Evolutionary conservation across 2,797 vertebrate species (phyloP), one percentile per base, ranked within the genome.

Genomic region (Lutjanus argentimaculatus): DNA sequence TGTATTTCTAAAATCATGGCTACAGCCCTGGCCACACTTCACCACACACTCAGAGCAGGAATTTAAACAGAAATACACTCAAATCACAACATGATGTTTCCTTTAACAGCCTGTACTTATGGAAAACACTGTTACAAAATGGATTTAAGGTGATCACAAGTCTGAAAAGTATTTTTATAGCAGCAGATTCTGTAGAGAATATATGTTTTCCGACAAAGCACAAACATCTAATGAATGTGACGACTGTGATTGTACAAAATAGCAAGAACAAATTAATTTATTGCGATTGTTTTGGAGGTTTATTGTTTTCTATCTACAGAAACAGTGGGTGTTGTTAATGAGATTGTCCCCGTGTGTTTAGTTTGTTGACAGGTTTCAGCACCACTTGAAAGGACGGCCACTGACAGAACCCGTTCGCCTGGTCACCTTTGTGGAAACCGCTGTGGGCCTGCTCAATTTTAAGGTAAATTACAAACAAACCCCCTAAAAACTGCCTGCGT

Each of bases 351-450:
- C 88, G 80, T 94, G 84, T 93, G 96, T 96, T 96, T 92, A 99
- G 98, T 99, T 99, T 96, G 95, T 97, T 97, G 98, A 97, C 94
- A 98, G 96, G 95, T 99, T 99, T 96, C 95, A 93, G 83, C 92
- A 86, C 88, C 91, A 97, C 93, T 96, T 98, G 93, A 98, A 97
- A 96, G 97, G 96, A 94, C 96, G 97, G 93, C 88, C 94, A 88
- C 96, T 98, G 95, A 94, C 94, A 92, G 96, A 97, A 88, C 97
- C 98, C 90, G 92, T 99, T 91, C 96, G 97, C 95, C 96, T 99
- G 92, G 96, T 99, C 95, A 98, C 98, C 93, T 99, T 99, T 96
- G 98, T 99, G 96, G 99, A 99, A 97, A 99, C 97, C 58, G 98
- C 99, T 91, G 93, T 97, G 95, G 98, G 99, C 86, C 96, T 99